Conservation (phyloP, 2,113 vertebrate genomes). For the Actinemys pallida region DNA sequence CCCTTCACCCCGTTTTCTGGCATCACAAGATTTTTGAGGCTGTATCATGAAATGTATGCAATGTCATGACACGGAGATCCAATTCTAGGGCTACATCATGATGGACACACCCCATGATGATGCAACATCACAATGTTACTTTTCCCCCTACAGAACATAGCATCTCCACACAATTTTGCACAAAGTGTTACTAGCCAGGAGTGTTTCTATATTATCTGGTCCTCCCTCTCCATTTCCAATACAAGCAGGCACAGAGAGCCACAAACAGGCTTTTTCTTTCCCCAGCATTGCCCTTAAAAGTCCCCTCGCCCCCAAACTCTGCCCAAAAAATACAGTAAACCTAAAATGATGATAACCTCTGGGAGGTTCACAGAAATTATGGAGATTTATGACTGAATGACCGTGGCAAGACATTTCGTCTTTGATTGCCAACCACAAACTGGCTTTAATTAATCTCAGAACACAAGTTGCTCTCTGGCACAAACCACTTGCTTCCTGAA, state of each 20-base stretch:
- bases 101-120: fast-evolving
- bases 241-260: background rate
- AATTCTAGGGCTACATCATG: background rate
- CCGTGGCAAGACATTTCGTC: background rate
- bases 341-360: fast-evolving
- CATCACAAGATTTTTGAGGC: background rate
- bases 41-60: background rate
- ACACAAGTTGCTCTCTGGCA: background rate
- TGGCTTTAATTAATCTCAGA: constrained; percentile 17
- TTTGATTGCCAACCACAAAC: background rate
- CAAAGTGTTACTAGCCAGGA: background rate
- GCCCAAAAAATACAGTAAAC: background rate
- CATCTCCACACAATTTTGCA: background rate
- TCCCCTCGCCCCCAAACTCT: background rate
- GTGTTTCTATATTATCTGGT: background rate
- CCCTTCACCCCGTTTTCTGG: background rate
- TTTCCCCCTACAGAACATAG: background rate
- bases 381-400: background rate
- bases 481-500: background rate
- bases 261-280: background rate
- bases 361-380: background rate
- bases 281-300: background rate
- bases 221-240: background rate
- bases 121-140: background rate
- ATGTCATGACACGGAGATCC: background rate